Base-by-base conservation (phyloP, 2,888 invertebrate genomes). In the Acrobasis repandana region DNA sequence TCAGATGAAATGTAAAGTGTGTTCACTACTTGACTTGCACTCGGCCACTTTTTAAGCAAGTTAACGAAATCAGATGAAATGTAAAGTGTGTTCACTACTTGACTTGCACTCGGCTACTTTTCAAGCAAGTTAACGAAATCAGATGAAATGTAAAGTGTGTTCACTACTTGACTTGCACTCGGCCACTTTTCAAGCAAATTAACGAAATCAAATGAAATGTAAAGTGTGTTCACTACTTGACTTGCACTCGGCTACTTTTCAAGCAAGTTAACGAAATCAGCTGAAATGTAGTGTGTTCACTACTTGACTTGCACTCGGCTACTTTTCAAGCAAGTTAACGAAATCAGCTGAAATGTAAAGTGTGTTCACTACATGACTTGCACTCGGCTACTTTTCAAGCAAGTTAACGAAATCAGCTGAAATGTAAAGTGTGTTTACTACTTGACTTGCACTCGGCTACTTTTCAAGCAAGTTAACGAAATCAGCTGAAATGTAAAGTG, bases 61-160 rank as follows among this genome's bases (percentile, higher is more conserved):
- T n/a, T n/a, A n/a, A 94, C 1, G 94, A 93, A 36, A 96, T 89
- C 33, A 96, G 84, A 93, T 94, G 76, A 0, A 80, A 65, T n/a
- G 5, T n/a, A 15, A n/a, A 38, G 4, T 28, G 28, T 28, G 28
- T 6, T 28, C 28, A 28, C 28, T 8, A 28, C 28, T 28, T 28
- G 28, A n/a, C n/a, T n/a, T n/a, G n/a, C 28, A 28, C 28, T 28
- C 6, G 28, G 28, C 28, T 28, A n/a, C n/a, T n/a, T n/a, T 85
- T 83, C 70, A 88, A 64, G 68, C 88, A 90, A 76, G 84, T 70
- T 88, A 92, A 94, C 1, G 94, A 93, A 36, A 96, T 89, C 33
- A 96, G 84, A 93, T 94, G 76, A 0, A 80, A 65, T n/a, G 5
- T n/a, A 15, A n/a, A 38, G 4, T 28, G 28, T 28, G 28, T 6